A percentile compares a stretch with the other conserved stretches of the same genome.
phyloP scores from a whole-genome alignment of 2,113 vertebrate genomes.

The Gallinago jamesoni region DNA sequence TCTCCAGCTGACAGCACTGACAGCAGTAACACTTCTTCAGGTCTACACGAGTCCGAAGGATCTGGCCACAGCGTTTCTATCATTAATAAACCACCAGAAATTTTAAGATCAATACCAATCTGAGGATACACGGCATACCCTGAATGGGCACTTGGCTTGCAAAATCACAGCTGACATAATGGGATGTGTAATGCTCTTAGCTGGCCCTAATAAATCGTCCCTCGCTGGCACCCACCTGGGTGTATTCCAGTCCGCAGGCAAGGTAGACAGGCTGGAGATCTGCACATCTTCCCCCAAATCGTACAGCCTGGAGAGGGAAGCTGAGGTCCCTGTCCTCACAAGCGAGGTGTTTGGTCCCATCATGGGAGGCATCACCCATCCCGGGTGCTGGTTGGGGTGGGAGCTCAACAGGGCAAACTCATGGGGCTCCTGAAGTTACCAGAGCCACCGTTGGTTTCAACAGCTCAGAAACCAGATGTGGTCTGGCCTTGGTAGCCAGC shows the following conservation, averaged over 20 bases:
- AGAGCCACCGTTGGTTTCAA: rapidly evolving
- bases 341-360: not conserved
- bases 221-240: rapidly evolving
- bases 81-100: not conserved
- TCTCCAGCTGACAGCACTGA: not conserved
- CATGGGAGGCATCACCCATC: not conserved
- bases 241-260: not conserved
- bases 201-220: not conserved
- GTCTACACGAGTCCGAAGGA: not conserved
- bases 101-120: not conserved
- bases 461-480: not conserved
- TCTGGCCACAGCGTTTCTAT: not conserved
- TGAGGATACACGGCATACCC: not conserved
- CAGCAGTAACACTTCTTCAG: not conserved
- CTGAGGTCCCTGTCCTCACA: not conserved
- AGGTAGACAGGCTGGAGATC: not conserved
- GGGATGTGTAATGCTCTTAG: not conserved
- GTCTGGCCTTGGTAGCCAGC: not conserved
- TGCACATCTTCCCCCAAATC: not conserved
- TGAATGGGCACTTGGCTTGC: not conserved
- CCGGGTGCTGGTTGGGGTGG: not conserved
- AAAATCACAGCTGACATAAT: not conserved
- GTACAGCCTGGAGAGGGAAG: not conserved
- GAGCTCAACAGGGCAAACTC: not conserved
- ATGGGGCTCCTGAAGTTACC: rapidly evolving